Conservation (phyloP, 2,113 vertebrate genomes). For the Notarius lentiginosus region DNA sequence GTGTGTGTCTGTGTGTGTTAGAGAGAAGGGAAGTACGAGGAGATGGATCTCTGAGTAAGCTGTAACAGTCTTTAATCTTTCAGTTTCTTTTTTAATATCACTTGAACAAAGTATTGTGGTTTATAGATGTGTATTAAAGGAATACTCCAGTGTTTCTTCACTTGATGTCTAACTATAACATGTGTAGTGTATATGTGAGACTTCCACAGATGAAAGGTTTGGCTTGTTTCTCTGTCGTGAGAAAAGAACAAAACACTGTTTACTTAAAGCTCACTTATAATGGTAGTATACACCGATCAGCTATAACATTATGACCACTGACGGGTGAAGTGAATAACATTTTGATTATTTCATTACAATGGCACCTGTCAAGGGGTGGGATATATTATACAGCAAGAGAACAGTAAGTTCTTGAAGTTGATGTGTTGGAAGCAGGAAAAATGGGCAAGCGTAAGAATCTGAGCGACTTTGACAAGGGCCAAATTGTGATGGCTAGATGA, state of each 20-base stretch:
- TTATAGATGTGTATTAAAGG: not conserved
- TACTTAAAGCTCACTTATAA: not conserved
- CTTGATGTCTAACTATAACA: not conserved
- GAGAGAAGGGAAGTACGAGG: not conserved
- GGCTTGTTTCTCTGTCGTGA: not conserved
- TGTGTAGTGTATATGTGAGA: no score
- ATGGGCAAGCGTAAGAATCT: no score
- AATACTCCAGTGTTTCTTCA: not conserved
- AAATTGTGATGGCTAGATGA: no score
- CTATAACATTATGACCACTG: no score
- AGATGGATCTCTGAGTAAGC: constrained; percentile 20
- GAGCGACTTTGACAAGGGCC: no score
- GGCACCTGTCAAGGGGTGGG: no score
- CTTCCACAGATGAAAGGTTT: not conserved
- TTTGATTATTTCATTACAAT: no score
- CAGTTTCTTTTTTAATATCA: not conserved
- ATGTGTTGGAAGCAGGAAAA: no score
- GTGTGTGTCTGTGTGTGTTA: constrained; percentile 40
- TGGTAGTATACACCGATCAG: no score
- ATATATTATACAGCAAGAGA: no score
- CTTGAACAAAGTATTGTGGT: not conserved
- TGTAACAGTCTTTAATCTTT: constrained; percentile 41
- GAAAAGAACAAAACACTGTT: not conserved
- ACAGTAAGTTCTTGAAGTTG: no score
- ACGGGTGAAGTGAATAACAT: no score